These are phyloP conservation scores for Gallinago solitaria DNA, from an alignment of 2,797 vertebrate species.

Conservation along the genomic window DNA sequence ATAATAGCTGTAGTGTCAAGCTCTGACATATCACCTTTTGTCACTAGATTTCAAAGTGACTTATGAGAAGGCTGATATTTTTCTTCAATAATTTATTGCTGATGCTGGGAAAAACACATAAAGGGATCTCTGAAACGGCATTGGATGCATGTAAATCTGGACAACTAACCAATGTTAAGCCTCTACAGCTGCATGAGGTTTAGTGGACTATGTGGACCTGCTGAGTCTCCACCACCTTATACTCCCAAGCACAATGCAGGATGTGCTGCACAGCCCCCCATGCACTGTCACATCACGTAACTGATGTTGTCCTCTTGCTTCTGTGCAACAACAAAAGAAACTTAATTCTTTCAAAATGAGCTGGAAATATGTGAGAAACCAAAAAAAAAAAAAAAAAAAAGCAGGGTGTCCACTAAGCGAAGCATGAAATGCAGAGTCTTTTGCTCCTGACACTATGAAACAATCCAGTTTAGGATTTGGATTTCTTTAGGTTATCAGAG, in stretches of 20 bases:
- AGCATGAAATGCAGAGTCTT: background rate
- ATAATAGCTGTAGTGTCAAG: background rate
- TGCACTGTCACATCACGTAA: background rate
- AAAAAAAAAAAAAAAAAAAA: background rate
- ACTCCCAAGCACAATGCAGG: accelerated
- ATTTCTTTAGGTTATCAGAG: background rate
- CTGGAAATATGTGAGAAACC: background rate
- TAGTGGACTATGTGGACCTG: background rate
- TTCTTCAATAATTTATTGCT: background rate
- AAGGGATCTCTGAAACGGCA: background rate
- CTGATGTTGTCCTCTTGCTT: background rate
- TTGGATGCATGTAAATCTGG: background rate
- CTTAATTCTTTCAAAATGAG: background rate
- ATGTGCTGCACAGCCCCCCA: background rate
- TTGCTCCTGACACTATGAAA: background rate
- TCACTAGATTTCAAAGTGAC: background rate
- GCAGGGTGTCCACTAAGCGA: background rate
- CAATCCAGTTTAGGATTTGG: background rate
- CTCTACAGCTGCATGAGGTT: background rate
- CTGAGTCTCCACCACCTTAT: background rate
- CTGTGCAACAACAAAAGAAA: background rate
- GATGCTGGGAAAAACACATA: background rate
- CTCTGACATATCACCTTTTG: background rate
- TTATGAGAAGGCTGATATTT: background rate
- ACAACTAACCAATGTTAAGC: background rate